phyloP scores from a whole-genome alignment of 2,888 invertebrate species.

The Phragmatobia fuliginosa region DNA sequence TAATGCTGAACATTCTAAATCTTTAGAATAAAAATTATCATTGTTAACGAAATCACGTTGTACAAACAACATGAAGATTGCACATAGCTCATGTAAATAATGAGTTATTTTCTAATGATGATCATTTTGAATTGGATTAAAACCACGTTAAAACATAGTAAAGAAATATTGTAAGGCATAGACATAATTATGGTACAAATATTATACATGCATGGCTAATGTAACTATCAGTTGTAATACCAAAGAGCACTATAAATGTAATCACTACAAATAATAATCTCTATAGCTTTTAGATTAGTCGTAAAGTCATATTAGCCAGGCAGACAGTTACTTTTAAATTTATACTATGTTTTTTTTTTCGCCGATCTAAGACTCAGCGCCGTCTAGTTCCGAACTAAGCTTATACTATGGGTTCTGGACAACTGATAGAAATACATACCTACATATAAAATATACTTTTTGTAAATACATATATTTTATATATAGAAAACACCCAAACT shows the following conservation, averaged over 20 bases:
- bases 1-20: neutral
- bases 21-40: neutral
- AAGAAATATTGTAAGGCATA: conserved; percentile 21
- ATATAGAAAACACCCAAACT: no score
- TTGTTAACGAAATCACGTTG: conserved; percentile 11
- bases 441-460: no score
- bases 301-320: no score
- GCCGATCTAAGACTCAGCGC: no score
- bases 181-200: conserved; percentile 4
- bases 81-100: conserved; percentile 28
- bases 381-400: no score
- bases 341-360: no score
- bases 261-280: neutral
- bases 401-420: no score
- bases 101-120: conserved; percentile 35
- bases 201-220: conserved; percentile 7
- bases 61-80: conserved; percentile 20
- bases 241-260: conserved; percentile 38
- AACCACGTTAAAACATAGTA: conserved; percentile 22
- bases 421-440: no score
- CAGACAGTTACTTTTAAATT: no score
- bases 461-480: no score
- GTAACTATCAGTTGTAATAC: conserved; percentile 20
- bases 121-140: conserved; percentile 33
- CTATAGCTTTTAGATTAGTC: no score